A percentile compares a stretch with the other conserved stretches of the same genome.
Evolutionary conservation across 2,797 vertebrate species (phyloP).

Genomic region (Aselliscus stoliczkanus): DNA sequence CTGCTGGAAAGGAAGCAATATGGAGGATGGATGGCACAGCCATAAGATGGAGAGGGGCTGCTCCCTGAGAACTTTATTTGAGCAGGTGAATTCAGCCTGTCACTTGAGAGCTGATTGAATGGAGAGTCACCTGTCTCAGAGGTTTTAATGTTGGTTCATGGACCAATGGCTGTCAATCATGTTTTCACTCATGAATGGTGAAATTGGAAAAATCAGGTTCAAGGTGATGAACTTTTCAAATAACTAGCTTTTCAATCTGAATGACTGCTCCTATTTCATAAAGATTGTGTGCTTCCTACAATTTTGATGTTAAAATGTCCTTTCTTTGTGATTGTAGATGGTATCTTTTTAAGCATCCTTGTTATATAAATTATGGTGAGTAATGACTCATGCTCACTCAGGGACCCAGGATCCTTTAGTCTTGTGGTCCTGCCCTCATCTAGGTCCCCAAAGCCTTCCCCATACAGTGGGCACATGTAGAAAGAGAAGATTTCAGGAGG

Average conservation of each 20-base stretch:
- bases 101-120: neutral
- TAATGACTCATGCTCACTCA: neutral
- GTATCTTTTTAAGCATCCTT: neutral
- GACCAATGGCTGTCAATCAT: neutral
- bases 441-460: neutral
- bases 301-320: neutral
- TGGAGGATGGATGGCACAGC: neutral
- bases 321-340: conserved; percentile 21
- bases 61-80: neutral
- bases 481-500: neutral
- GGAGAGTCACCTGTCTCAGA: neutral
- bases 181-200: neutral
- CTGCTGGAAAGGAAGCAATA: neutral
- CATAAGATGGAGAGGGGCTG: neutral
- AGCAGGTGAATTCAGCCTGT: neutral
- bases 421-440: neutral
- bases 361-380: neutral
- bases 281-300: neutral
- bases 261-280: neutral
- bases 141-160: neutral
- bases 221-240: neutral
- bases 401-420: neutral
- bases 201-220: neutral
- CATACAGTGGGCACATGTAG: neutral
- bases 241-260: neutral